Conservation (phyloP, 2,113 vertebrate genomes). For the Syrmaticus mikado region DNA sequence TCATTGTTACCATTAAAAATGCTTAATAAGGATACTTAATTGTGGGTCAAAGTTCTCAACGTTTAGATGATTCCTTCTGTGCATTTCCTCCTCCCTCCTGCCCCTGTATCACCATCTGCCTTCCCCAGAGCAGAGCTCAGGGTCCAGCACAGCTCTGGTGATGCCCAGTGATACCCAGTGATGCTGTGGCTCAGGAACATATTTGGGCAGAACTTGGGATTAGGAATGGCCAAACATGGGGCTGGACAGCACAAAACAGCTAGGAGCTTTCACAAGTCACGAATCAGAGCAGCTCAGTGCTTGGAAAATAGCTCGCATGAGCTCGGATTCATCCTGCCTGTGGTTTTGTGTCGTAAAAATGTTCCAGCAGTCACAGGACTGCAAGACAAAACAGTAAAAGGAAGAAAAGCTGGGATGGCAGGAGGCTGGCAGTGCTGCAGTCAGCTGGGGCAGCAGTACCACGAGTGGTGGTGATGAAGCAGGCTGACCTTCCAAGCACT, state of each 20-base stretch:
- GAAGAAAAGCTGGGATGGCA: background rate
- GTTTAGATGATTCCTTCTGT: background rate
- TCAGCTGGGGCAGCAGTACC: background rate
- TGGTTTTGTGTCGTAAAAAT: background rate
- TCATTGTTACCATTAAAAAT: rapidly evolving
- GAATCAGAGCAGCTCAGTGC: background rate
- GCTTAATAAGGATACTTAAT: background rate
- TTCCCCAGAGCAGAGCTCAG: rapidly evolving
- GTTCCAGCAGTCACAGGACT: background rate
- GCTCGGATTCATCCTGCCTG: background rate
- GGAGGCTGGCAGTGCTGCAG: background rate
- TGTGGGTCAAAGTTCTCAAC: background rate
- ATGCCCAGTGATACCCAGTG: background rate
- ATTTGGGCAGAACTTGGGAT: rapidly evolving
- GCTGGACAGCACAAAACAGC: background rate
- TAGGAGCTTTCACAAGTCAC: background rate
- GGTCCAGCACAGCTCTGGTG: background rate
- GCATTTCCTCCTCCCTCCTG: background rate
- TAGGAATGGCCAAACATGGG: background rate
- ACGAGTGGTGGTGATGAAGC: background rate
- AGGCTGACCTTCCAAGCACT: background rate
- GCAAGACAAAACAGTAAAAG: background rate
- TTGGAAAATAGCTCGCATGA: background rate
- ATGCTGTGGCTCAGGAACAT: rapidly evolving
- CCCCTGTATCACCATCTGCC: rapidly evolving